Evolutionary conservation across 2,797 vertebrate genomes (phyloP).

Genomic region (Manis pentadactyla): DNA sequence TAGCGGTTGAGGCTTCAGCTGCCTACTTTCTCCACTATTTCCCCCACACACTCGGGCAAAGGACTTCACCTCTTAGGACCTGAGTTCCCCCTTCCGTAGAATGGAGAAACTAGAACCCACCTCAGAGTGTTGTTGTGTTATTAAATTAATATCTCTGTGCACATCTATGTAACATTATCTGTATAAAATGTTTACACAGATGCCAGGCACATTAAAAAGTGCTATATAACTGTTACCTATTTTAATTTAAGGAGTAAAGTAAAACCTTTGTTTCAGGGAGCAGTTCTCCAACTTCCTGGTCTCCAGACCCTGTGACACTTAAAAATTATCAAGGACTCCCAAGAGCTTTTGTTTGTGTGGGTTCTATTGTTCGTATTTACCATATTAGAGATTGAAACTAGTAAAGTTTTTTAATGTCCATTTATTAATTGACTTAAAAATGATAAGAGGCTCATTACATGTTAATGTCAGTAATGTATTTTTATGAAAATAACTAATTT

Average conservation of each 20-base stretch:
- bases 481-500: neutral
- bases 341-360: neutral
- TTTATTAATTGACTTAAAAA: neutral
- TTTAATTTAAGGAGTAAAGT: neutral
- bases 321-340: neutral
- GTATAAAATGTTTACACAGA: neutral
- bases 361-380: neutral
- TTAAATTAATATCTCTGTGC: no score
- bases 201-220: neutral
- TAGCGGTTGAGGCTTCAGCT: rapidly evolving
- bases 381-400: neutral
- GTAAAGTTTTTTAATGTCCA: neutral
- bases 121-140: neutral
- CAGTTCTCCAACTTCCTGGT: neutral
- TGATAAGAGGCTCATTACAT: no score
- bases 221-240: rapidly evolving
- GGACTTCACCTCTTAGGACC: no score
- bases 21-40: neutral
- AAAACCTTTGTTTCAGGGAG: neutral
- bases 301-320: neutral
- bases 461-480: neutral
- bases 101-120: rapidly evolving
- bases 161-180: rapidly evolving
- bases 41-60: rapidly evolving
- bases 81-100: neutral